Evolutionary conservation across 2,888 invertebrate genomes (phyloP).

Genomic region (Sacculina carcini): DNA sequence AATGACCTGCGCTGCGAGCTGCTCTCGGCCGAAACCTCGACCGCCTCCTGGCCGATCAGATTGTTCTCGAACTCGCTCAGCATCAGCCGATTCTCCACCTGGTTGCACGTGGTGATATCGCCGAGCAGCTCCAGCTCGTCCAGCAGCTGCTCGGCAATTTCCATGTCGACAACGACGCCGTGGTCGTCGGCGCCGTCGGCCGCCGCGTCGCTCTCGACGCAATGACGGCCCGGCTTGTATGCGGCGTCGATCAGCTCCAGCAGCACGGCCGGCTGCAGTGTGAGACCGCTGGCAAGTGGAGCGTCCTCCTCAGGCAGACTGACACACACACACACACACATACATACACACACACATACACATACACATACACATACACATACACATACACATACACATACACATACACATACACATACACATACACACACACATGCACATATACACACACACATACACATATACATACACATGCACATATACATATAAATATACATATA

Average conservation of each 20-base stretch:
- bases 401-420: not conserved
- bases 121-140: conserved; percentile 30
- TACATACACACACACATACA: not conserved
- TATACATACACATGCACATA: not conserved
- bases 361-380: not conserved
- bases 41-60: conserved; percentile 47
- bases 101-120: conserved; percentile 19
- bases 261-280: not conserved
- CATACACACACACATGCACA: not conserved
- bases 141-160: conserved; percentile 47
- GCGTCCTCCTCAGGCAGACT: not conserved
- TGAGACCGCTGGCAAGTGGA: not conserved
- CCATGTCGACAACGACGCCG: too few species aligned
- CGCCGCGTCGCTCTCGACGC: conserved; percentile 46
- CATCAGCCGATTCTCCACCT: conserved; percentile 59
- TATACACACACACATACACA: not conserved
- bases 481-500: not conserved
- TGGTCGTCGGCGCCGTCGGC: too few species aligned
- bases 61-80: conserved; percentile 63
- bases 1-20: too few species aligned
- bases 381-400: not conserved
- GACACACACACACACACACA: not conserved
- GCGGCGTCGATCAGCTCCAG: not conserved
- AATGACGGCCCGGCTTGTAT: conserved; percentile 12
- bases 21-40: too few species aligned